Conservation (phyloP, 1,140 invertebrate genomes). For the Argopecten irradians region DNA sequence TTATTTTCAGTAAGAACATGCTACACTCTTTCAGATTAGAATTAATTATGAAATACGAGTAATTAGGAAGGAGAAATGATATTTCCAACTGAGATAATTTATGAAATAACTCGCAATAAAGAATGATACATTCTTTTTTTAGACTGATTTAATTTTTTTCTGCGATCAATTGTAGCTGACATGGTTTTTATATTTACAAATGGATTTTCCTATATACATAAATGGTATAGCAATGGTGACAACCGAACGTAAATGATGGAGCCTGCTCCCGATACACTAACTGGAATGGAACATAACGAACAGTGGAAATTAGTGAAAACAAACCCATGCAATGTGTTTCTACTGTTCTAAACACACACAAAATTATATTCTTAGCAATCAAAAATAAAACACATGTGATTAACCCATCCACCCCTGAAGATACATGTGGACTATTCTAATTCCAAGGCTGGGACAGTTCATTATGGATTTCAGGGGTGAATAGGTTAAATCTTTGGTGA, state of each 20-base stretch:
- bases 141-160: neutral
- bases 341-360: no score
- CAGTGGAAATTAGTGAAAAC: neutral
- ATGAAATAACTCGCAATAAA: neutral
- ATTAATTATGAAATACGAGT: no score
- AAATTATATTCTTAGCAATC: neutral
- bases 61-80: no score
- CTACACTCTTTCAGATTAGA: no score
- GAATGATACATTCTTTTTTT: neutral
- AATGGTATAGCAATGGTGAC: neutral
- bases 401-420: no score
- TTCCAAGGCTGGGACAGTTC: no score
- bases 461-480: no score
- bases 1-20: no score
- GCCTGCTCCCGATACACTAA: neutral
- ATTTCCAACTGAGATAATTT: neutral
- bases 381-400: neutral
- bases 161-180: neutral
- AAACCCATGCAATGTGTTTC: neutral
- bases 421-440: no score
- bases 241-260: neutral
- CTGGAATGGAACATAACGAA: constrained; percentile 10
- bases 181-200: neutral
- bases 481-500: no score
- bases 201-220: neutral